phyloP scores from a whole-genome alignment of 2,113 vertebrate species.

The Microtus pennsylvanicus region DNA sequence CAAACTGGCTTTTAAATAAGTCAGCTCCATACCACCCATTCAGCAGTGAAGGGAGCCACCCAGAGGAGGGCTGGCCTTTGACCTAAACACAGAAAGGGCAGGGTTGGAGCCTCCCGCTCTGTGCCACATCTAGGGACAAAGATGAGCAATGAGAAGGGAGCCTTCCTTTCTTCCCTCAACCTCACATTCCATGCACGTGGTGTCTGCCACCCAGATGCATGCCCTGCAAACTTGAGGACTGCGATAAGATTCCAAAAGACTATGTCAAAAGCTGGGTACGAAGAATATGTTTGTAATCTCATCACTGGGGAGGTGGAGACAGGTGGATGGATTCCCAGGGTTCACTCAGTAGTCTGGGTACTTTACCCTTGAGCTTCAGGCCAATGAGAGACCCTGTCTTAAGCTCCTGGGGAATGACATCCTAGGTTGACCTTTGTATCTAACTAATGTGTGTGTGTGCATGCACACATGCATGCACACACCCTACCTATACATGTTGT shows the following conservation, averaged over 20 bases:
- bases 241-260: not conserved
- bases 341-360: not conserved
- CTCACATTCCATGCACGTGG: not conserved
- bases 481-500: too few relatives aligned
- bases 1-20: not conserved
- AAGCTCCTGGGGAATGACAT: not conserved
- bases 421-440: not conserved
- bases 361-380: not conserved
- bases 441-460: too few relatives aligned
- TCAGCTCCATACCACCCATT: not conserved
- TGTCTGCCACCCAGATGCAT: not conserved
- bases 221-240: not conserved
- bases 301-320: not conserved
- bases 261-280: not conserved
- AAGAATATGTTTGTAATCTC: not conserved
- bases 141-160: not conserved
- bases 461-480: not conserved
- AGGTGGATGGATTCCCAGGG: not conserved
- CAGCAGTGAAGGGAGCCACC: not conserved
- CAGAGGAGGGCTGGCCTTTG: not conserved
- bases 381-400: not conserved
- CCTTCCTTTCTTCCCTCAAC: not conserved
- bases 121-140: not conserved
- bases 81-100: not conserved
- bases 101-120: not conserved